Evolutionary conservation across 2,797 vertebrate species (phyloP), one percentile per base, ranked within the genome.

Genomic region (Pantherophis vulpinus): DNA sequence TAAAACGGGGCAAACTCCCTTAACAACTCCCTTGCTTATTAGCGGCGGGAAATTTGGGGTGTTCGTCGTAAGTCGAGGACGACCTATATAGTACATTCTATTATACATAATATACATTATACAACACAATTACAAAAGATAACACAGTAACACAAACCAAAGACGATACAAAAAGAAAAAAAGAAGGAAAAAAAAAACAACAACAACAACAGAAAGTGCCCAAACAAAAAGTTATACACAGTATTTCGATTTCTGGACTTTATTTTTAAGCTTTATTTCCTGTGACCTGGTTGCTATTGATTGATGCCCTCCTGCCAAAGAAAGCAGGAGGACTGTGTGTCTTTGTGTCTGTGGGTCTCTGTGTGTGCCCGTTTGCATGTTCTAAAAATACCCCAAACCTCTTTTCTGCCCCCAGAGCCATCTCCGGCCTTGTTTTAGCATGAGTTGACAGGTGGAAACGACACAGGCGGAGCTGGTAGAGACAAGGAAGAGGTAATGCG

Each of bases 341-440:
- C 23, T 23, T 20, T 60, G 2, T 60, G 6, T 23, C 1, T 60
- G 58, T 23, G 1, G 6, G 0, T 25, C 6, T 60, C 0, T 27
- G 9, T 61, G 23, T 61, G 9, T 27, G 1, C 59, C 25, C 89
- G 63, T 1, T n/a, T 0, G 23, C 23, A 7, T 11, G 12, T 90
- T 37, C 94, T 95, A 96, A 94, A 97, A 96, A 96, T 91, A 95
- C 29, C 27, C 61, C 9, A 25, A 86, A 92, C 86, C 95, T 6
- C 58, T 91, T 86, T 47, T 16, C 42, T 66, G 86, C 13, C 16
- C n/a, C 91, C 13, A 13, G 63, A 91, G 89, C 5, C 86, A 83
- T 51, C 63, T 29, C 88, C 59, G 90, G 58, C 51, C 27, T 90
- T n/a, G 6, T 56, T n/a, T 58, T 89, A 90, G 89, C 8, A 66